Base-by-base conservation (phyloP, 2,797 vertebrate genomes). In the Coregonus suidteri region DNA sequence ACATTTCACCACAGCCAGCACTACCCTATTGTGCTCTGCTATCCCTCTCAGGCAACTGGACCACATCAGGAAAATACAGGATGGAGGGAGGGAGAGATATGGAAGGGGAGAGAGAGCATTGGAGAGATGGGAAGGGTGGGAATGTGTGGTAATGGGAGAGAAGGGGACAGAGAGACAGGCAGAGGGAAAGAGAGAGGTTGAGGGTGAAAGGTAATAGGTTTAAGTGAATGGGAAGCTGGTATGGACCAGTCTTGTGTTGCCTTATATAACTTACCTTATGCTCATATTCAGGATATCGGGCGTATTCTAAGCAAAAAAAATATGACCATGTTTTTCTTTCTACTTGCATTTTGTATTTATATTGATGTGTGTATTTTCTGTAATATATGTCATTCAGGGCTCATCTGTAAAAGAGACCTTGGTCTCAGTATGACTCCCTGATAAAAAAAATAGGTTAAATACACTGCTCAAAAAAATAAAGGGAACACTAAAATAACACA, bases 1-100 rank as follows among this genome's bases (percentile, higher is more conserved):
- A 88, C 91, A 92, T 93, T 94, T 94, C 91, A 90, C 87, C 87
- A 87, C 88, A 89, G 85, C 90, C 86, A 68, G 90, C 85, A 82
- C 89, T 89, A 85, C 90, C 83, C 87, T 84, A 90, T 90, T 92
- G 91, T 92, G 89, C 88, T 88, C 78, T 81, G 83, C 88, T 82
- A 84, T 88, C 91, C 78, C 92, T 93, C 90, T 86, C 81, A 85
- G 91, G 90, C 90, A 88, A 86, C 82, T 88, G 84, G 86, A 90
- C 92, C 91, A 91, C 90, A 91, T 90, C 83, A 85, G 91, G 89
- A 84, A 82, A 81, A 84, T 75, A 77, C 81, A 84, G 9, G 71
- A 75, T 75, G 59, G 83, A 74, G 35, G 78, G 66, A 74, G 53
- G 79, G 80, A 52, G 25, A 47, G 41, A 47, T 9, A 0, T 47